These are phyloP conservation scores for Calidris pygmaea DNA, from an alignment of 2,113 vertebrate species.

Conservation along the genomic window DNA sequence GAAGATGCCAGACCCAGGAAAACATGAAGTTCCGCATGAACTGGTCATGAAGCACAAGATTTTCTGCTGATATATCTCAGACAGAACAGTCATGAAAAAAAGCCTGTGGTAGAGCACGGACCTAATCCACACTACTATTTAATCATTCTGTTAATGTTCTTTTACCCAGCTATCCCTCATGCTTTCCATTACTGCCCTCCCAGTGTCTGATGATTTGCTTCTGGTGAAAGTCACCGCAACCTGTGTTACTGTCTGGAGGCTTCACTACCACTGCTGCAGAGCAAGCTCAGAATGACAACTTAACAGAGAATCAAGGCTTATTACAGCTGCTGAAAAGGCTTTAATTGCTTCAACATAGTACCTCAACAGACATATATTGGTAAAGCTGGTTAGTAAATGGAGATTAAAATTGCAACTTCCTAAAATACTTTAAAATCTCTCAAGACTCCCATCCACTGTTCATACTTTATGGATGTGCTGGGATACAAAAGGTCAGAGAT, in stretches of 20 bases:
- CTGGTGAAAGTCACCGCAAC: not conserved
- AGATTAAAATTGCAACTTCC: not conserved
- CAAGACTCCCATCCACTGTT: not conserved
- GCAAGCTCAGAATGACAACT: not conserved
- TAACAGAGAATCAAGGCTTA: not conserved
- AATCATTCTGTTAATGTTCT: not conserved
- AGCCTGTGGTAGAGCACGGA: not conserved
- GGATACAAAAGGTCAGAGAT: not conserved
- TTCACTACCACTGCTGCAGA: not conserved
- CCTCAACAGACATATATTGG: not conserved
- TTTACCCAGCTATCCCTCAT: not conserved
- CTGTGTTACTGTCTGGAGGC: not conserved
- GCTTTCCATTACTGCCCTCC: not conserved
- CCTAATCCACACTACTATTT: not conserved
- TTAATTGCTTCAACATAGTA: not conserved
- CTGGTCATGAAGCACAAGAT: not conserved
- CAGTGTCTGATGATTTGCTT: not conserved
- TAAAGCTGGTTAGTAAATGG: not conserved
- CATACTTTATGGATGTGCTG: not conserved
- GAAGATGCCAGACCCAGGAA: not conserved
- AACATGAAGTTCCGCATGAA: not conserved
- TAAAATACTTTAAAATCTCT: not conserved
- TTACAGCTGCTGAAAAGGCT: not conserved
- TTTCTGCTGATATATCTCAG: not conserved
- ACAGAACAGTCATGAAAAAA: not conserved